phyloP scores from a whole-genome alignment of 2,797 vertebrate genomes.

The Lemur catta region DNA sequence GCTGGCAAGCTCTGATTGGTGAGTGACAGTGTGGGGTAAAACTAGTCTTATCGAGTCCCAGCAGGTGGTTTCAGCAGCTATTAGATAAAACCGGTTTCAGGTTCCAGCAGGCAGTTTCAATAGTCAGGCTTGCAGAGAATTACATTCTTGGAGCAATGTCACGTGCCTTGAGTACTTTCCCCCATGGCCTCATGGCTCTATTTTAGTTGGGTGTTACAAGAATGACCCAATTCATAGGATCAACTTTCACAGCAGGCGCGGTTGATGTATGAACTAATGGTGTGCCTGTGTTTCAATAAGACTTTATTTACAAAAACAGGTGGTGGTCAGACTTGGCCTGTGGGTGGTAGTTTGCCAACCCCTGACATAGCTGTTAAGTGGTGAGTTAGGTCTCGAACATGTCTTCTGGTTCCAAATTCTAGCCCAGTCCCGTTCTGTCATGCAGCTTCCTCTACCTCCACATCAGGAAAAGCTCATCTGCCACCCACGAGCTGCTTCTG shows the following conservation, averaged over 20 bases:
- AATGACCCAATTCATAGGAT: neutral
- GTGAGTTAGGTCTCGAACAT: neutral
- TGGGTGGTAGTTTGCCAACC: neutral
- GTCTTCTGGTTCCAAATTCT: neutral
- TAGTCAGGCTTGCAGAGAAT: neutral
- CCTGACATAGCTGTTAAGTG: neutral
- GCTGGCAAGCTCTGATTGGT: neutral
- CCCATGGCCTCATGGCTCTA: neutral
- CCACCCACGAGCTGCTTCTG: neutral
- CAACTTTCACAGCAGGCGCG: neutral
- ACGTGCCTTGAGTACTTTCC: neutral
- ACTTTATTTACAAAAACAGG: neutral
- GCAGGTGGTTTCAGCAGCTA: neutral
- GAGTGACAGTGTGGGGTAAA: neutral
- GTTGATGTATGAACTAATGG: too few species aligned
- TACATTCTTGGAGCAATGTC: neutral
- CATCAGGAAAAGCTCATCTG: neutral
- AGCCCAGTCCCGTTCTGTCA: neutral
- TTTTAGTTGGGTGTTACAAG: neutral
- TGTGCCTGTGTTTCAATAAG: neutral
- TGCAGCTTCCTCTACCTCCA: neutral
- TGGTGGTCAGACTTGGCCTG: neutral
- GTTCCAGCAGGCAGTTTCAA: neutral
- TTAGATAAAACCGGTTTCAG: neutral
- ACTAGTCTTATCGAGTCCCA: neutral